Evolutionary conservation across 1,140 invertebrate genomes (phyloP), one percentile per base, ranked within the genome.

Genomic region (Phymorhynchus buccinoides): DNA sequence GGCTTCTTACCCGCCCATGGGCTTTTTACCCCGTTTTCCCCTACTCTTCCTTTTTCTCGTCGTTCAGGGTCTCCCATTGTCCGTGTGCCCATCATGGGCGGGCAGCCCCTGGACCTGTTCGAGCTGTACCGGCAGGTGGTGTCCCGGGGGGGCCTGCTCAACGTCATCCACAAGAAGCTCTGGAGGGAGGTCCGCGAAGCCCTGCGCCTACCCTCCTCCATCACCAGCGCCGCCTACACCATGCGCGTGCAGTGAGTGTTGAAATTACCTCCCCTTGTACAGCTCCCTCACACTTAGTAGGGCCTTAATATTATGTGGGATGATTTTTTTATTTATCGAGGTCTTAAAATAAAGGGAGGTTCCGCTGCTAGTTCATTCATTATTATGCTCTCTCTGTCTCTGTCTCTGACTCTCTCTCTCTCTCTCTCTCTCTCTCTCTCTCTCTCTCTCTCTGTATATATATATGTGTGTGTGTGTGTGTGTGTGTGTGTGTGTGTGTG

Each of bases 391-490:
- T 62, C 56, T 62, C 6, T 62, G 56, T 62, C 56, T 62, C 27
- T n/a, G 3, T 62, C 16, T 62, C 56, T 62, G 56, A 22, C 56
- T 62, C 16, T 62, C 56, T 62, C 16, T 62, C 3, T 48, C n/a
- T 56, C 3, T 80, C 41, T 44, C 41, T 18, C n/a, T 56, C 79
- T 56, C 7, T 80, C 79, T 56, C 41, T 80, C 48, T 42, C 73
- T 77, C 73, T 77, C 73, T 77, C 73, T 77, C 9, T 77, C 73
- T 62, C 56, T 22, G 7, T 62, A 3, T 62, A 3, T 62, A 3
- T 62, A 6, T 48, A 48, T 48, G 44, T 48, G 44, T 18, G 6
- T 18, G 6, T 48, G 7, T 48, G 44, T 73, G 44, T 6, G 6
- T 48, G 6, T 48, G 44, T 48, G 44, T 18, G 18, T 18, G 18